Percentiles rank a stretch among this genome's conserved stretches.
Evolutionary conservation across 2,888 invertebrate species (phyloP).

Genomic region (Adineta ricciae): DNA sequence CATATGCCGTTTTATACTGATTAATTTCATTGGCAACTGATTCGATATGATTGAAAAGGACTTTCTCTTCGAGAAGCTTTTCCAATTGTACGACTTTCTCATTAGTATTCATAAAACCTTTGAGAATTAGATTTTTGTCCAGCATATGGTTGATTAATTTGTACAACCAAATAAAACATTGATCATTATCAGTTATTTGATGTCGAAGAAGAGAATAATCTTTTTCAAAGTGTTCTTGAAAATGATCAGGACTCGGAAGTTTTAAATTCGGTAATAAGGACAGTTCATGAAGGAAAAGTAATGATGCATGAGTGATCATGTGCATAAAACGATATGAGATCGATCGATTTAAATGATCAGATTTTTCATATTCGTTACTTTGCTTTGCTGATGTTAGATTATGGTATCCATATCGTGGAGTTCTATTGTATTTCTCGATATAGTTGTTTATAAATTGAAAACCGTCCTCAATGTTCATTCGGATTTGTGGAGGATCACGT

Average conservation of each 20-base stretch:
- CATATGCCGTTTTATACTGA: background rate
- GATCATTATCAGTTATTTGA: background rate
- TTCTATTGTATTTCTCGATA: background rate
- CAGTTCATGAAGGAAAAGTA: background rate
- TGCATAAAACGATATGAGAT: conserved; percentile 3
- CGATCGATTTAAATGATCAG: conserved; percentile 7
- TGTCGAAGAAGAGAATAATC: background rate
- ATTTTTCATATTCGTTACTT: background rate
- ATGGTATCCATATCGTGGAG: background rate
- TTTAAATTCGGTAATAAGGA: background rate
- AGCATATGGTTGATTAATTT: background rate
- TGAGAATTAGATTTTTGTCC: background rate
- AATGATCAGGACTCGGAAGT: background rate
- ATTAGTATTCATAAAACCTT: background rate
- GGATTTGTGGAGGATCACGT: conserved; percentile 12
- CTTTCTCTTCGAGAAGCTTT: background rate
- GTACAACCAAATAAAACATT: conserved; percentile 19
- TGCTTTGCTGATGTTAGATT: background rate
- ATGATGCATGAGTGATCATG: background rate
- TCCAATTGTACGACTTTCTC: background rate
- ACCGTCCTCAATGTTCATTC: background rate
- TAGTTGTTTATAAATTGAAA: background rate
- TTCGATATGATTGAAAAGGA: background rate
- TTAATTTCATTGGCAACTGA: background rate
- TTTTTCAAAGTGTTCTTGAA: background rate